Evolutionary conservation across 1,140 invertebrate species (phyloP).

Genomic region (Drosophila repletoides): DNA sequence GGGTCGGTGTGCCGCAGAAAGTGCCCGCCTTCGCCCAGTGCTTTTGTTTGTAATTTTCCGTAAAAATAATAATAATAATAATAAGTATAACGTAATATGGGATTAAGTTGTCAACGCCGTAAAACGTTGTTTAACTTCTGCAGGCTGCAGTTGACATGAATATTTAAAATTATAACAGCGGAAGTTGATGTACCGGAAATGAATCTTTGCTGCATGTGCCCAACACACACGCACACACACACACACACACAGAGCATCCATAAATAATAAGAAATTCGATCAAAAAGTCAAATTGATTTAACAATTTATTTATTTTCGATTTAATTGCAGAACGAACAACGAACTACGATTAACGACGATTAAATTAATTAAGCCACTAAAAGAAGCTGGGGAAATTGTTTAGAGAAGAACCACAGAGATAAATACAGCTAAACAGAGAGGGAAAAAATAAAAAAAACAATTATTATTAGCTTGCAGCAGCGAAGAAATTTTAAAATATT

Average conservation of each 20-base stretch:
- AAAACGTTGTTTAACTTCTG: conserved; percentile 15
- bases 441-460: not conserved
- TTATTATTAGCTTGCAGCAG: not conserved
- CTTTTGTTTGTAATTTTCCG: too few relatives aligned
- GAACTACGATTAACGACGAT: conserved; percentile 75
- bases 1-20: too few relatives aligned
- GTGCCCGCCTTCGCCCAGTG: too few relatives aligned
- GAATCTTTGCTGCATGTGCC: conserved; percentile 8
- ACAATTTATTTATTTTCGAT: conserved; percentile 27
- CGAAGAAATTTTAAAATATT: conserved; percentile 61
- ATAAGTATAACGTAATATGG: conserved; percentile 34
- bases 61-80: not conserved
- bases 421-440: conserved; percentile 19
- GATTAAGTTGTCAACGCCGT: conserved; percentile 38
- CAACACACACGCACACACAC: not conserved
- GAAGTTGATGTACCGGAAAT: conserved; percentile 33
- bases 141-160: conserved; percentile 38
- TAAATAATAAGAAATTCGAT: conserved; percentile 29
- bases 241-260: not conserved
- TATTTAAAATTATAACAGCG: conserved; percentile 39
- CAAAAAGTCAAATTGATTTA: not conserved
- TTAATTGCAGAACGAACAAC: conserved; percentile 75
- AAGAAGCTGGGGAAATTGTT: conserved; percentile 58
- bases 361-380: conserved; percentile 63
- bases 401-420: conserved; percentile 29